Evolutionary conservation across 2,888 invertebrate genomes (phyloP).

Genomic region (Axea sp.): DNA sequence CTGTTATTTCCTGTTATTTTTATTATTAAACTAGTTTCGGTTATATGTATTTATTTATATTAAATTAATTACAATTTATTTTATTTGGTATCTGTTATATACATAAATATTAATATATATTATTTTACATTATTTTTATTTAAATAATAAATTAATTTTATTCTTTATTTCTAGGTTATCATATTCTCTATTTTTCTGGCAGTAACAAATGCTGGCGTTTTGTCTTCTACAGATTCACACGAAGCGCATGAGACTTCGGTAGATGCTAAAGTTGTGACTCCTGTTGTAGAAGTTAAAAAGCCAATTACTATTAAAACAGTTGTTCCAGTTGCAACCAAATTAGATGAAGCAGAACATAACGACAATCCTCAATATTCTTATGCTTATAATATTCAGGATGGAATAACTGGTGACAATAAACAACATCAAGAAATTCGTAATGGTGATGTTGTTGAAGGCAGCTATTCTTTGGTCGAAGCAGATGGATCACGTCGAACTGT

Average conservation of each 20-base stretch:
- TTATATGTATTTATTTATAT: too few relatives aligned
- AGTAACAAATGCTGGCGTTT: conserved; percentile 14
- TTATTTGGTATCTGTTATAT: too few relatives aligned
- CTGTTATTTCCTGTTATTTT: too few relatives aligned
- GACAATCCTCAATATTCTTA: conserved; percentile 70
- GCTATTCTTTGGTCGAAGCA: conserved; percentile 66
- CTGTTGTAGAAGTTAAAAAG: background rate
- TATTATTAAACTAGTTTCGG: too few relatives aligned
- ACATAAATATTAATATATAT: too few relatives aligned
- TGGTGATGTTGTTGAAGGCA: conserved; percentile 67
- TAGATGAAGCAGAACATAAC: conserved; percentile 21
- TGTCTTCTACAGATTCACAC: conserved; percentile 7
- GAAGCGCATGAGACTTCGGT: conserved; percentile 13
- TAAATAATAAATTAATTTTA: background rate
- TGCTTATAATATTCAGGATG: conserved; percentile 67
- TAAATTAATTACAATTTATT: too few relatives aligned
- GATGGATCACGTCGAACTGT: conserved; percentile 67
- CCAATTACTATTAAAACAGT: background rate
- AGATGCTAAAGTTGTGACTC: background rate
- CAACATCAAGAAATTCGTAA: conserved; percentile 68
- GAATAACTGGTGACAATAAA: conserved; percentile 67
- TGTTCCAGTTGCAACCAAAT: background rate
- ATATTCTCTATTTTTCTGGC: conserved; percentile 26
- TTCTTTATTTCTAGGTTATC: conserved; percentile 16
- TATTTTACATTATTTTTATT: background rate